Conservation (phyloP, 2,113 vertebrate species). For the Athene cunicularia region DNA sequence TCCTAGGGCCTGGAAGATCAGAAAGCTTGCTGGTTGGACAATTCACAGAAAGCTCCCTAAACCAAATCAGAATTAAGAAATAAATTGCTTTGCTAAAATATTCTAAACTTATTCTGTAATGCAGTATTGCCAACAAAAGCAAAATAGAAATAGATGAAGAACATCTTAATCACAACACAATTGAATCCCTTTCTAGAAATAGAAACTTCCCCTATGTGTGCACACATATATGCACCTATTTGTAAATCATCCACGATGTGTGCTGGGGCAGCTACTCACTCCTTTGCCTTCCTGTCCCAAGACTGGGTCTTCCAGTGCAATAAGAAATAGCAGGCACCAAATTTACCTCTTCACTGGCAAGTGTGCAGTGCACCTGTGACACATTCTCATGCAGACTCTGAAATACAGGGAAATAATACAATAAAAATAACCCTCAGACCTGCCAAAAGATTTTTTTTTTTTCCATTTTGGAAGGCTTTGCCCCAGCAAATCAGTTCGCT, state of each 20-base stretch:
- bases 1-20: background rate
- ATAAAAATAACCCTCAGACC: conserved; percentile 49
- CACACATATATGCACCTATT: accelerated
- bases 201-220: accelerated
- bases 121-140: background rate
- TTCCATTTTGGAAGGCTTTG: conserved; percentile 71
- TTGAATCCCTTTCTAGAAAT: background rate
- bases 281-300: background rate
- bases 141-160: background rate
- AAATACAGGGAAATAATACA: background rate
- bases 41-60: background rate
- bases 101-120: background rate
- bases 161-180: background rate
- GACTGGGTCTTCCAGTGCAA: background rate
- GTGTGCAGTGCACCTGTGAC: background rate
- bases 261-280: background rate
- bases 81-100: background rate
- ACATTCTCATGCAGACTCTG: background rate
- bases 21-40: background rate
- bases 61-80: background rate
- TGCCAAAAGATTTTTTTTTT: conserved; percentile 32
- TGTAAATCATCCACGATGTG: background rate
- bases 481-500: conserved; percentile 71
- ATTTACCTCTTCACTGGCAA: background rate
- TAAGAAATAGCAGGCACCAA: background rate